Percentiles rank a stretch among this genome's conserved stretches.
phyloP scores from a whole-genome alignment of 1,140 invertebrate genomes.

The Caerostris extrusa region DNA sequence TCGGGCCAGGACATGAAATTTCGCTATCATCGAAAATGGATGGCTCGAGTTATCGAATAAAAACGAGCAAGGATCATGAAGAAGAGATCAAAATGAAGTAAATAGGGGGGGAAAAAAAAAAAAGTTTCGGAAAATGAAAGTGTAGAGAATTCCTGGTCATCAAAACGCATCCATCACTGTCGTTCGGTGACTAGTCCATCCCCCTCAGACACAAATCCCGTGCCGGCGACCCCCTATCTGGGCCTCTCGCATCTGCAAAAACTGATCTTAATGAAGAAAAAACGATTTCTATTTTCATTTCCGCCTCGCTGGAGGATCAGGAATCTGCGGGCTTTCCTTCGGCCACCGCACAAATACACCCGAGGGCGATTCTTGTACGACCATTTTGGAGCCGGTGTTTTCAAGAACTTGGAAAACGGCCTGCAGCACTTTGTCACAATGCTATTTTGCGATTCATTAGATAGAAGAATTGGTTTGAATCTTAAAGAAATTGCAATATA shows the following conservation, averaged over 20 bases:
- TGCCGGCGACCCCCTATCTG: constrained; percentile 51
- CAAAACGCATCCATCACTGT: constrained; percentile 76
- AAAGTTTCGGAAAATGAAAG: constrained; percentile 73
- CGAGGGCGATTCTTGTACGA: neutral
- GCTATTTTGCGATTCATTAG: too few species aligned
- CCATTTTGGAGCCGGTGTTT: constrained; percentile 13
- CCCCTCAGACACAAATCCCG: constrained; percentile 72
- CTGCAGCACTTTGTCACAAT: too few species aligned
- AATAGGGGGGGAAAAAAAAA: constrained; percentile 6
- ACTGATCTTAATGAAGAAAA: constrained; percentile 77
- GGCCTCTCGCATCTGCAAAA: constrained; percentile 72
- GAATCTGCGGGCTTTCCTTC: constrained; percentile 17
- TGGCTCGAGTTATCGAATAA: constrained; percentile 76
- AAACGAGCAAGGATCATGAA: constrained; percentile 68
- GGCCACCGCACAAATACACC: neutral
- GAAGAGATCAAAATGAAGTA: constrained; percentile 65
- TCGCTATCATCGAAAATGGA: constrained; percentile 67
- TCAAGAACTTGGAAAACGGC: neutral
- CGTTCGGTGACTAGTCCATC: constrained; percentile 37
- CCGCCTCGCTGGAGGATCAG: constrained; percentile 63
- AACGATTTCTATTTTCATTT: constrained; percentile 77
- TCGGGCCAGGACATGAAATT: constrained; percentile 35
- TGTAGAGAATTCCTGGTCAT: constrained; percentile 75
- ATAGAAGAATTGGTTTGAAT: neutral
- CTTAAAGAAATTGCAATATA: neutral